Percentiles rank a stretch among this genome's conserved stretches.
These are phyloP conservation scores for Pelagia noctiluca DNA, from an alignment of 30 jellyfish, hydroid and myxozoan genomes.

Conservation along the genomic window DNA sequence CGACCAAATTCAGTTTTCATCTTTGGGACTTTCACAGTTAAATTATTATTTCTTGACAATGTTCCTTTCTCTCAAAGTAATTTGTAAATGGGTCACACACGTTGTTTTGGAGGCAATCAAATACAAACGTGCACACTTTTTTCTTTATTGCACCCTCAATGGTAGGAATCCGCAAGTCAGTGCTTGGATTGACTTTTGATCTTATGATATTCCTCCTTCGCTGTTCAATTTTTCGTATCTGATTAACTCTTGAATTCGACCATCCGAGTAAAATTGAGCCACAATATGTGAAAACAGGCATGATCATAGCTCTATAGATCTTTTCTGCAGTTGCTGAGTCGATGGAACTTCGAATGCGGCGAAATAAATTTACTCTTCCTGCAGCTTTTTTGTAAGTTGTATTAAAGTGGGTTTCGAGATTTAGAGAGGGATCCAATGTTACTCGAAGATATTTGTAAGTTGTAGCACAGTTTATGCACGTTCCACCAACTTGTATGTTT, in stretches of 20 bases:
- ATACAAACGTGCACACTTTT: constrained; percentile 16
- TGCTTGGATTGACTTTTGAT: constrained; percentile 28
- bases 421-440: constrained; percentile 11
- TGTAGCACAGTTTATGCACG: too few relatives aligned
- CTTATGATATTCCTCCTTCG: constrained; percentile 43
- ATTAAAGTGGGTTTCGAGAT: too few relatives aligned
- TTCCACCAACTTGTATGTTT: too few relatives aligned
- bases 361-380: constrained; percentile 52
- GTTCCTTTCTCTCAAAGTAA: too few relatives aligned
- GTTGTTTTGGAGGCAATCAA: too few relatives aligned
- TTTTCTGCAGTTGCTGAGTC: constrained; percentile 57
- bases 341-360: constrained; percentile 52
- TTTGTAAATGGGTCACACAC: too few relatives aligned
- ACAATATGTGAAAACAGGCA: too few relatives aligned
- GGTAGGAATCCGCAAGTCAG: constrained; percentile 24
- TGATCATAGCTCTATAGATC: constrained; percentile 48
- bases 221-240: constrained; percentile 26
- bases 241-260: constrained; percentile 23
- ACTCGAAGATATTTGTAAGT: constrained; percentile 22
- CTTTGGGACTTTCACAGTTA: too few relatives aligned
- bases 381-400: constrained; percentile 32
- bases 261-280: constrained; percentile 33
- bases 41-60: too few relatives aligned
- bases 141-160: constrained; percentile 25
- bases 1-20: too few relatives aligned